Evolutionary conservation across 2,797 vertebrate genomes (phyloP), one percentile per base, ranked within the genome.

Genomic region (Clarias fuscus): DNA sequence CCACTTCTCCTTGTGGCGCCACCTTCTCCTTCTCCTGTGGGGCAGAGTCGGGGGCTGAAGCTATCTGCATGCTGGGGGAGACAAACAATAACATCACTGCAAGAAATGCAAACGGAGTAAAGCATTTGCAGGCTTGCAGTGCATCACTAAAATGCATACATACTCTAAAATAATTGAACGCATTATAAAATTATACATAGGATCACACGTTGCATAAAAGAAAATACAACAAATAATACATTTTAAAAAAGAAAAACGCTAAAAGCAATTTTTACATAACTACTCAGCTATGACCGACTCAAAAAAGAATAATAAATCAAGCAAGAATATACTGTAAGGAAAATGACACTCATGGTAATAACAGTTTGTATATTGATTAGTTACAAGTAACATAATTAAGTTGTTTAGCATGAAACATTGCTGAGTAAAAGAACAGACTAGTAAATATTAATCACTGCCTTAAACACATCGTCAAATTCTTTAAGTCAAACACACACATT

Each of bases 61-160:
- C 96, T 14, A 95, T 94, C 94, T 98, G 97, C 85, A 97, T 91
- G 91, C 98, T 99, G 92, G 68, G 64, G 83, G 27, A 75, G 48
- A 73, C 83, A 82, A 58, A 59, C 37, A 81, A 8, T 53, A 40
- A 64, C 33, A 58, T 22, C 62, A 73, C 10, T 77, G 24, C 40
- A 76, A 33, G 18, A 75, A 64, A 75, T 65, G 7, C 37, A 65
- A 48, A 7, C 6, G 33, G 53, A 59, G 24, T 22, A 37, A 3
- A 33, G 10, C 17, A 70, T 68, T 37, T 22, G 53, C 67, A 71
- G 67, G 30, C 61, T 48, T 40, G 15, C 11, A 18, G 24, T 27
- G 8, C 40, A 48, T 15, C 62, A 82, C 15, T 6, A 30, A 8
- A 5, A 65, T 43, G 40, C 40, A n/a, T 72, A 61, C 56, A 83